Percentiles rank a stretch among this genome's conserved stretches.
Conservation (phyloP, 2,888 invertebrate genomes). For the Pachydiplax longipennis region DNA sequence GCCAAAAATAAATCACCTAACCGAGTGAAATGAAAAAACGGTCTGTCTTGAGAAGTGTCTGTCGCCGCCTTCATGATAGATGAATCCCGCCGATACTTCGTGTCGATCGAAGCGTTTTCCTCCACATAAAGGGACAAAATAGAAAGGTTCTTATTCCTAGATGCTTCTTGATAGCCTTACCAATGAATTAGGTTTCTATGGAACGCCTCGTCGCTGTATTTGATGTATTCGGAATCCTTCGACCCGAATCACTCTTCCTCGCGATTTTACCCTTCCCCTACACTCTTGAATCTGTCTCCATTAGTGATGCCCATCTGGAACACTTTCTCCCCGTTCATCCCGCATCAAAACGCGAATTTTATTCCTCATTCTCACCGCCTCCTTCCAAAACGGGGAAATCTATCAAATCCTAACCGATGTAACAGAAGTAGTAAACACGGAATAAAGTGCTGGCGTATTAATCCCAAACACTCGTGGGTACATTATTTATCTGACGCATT, state of each 20-base stretch:
- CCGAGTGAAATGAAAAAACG: neutral
- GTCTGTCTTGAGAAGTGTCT: neutral
- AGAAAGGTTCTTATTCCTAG: neutral
- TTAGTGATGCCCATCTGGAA: neutral
- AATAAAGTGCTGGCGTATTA: neutral
- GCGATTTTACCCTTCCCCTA: neutral
- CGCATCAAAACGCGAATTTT: neutral
- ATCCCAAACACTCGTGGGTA: too few relatives aligned
- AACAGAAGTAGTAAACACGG: neutral
- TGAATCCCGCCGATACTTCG: neutral
- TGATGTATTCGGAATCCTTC: neutral
- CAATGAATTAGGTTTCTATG: neutral
- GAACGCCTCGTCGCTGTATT: neutral
- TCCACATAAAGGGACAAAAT: neutral
- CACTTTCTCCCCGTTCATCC: neutral
- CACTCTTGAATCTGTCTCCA: neutral
- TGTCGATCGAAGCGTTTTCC: neutral
- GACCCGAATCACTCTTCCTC: neutral
- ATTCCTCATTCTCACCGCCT: neutral
- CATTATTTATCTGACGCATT: too few relatives aligned
- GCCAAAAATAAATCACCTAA: neutral
- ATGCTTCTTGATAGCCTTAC: neutral
- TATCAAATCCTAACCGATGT: neutral
- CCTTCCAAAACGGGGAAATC: neutral
- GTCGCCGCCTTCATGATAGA: neutral